Evolutionary conservation across 1,140 invertebrate genomes (phyloP), one percentile per base, ranked within the genome.

Genomic region (Drosophila athabasca): DNA sequence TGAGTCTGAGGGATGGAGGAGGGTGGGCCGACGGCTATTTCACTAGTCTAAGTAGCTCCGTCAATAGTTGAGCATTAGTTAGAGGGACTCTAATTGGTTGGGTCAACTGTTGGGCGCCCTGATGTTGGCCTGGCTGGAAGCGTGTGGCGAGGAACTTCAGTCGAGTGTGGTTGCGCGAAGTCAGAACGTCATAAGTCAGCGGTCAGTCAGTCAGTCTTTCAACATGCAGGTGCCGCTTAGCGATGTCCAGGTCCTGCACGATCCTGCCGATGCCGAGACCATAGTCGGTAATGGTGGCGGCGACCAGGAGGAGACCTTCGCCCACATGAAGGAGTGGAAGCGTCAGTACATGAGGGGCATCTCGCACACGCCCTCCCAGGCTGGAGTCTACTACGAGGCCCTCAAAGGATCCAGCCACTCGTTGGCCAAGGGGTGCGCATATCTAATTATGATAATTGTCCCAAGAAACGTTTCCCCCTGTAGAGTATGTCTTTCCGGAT

Each of bases 341-440:
- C 72, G 83, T 0, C 90, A 91, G 35, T 91, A 91, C 49, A 91
- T 91, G 82, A 61, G 90, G 1, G 90, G 90, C 43, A 88, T 91
- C 6, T 91, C 90, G 1, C 66, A 83, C n/a, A 88, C 90, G 9
- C 79, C 85, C 13, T 91, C 90, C 0, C 90, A 91, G 46, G 89
- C 84, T 0, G 82, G 90, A 26, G 90, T 91, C 50, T 90, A 91
- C 54, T 91, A 91, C 45, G 90, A 91, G 58, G 90, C 90, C 6
- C 66, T 91, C 5, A 91, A 91, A 53, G 90, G 90, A 77, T 90
- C 90, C 9, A 85, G 81, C 50, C 73, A 79, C 50, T 90, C 89
- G 45, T 45, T 90, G 69, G 89, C 73, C 31, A 90, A 76, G 44
- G 89, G 89, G 89, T 90, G 79, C 64, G 83, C 50, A 58, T 43